phyloP scores from a whole-genome alignment of 1,140 invertebrate genomes.

The Pissodes strobi region DNA sequence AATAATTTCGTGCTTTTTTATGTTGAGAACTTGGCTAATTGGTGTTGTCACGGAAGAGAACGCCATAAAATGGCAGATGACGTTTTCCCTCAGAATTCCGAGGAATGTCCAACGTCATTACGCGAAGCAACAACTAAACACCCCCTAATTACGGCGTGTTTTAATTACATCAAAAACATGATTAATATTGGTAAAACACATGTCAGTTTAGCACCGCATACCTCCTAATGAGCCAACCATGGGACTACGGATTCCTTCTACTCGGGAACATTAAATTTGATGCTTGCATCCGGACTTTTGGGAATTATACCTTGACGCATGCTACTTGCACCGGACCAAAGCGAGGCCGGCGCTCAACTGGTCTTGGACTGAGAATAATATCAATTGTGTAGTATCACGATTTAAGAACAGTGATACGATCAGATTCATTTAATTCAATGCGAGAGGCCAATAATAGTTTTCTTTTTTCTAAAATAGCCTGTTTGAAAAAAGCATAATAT shows the following conservation, averaged over 20 bases:
- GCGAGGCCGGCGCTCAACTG: no score
- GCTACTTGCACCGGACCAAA: no score
- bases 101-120: constrained; percentile 41
- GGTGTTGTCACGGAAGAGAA: background rate
- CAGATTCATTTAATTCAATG: no score
- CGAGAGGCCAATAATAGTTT: no score
- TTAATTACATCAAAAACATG: constrained; percentile 53
- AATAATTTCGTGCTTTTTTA: no score
- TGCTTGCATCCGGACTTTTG: constrained; percentile 49
- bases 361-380: no score
- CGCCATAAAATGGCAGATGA: constrained; percentile 16
- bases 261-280: constrained; percentile 49
- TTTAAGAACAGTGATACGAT: no score
- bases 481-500: no score
- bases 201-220: constrained; percentile 56
- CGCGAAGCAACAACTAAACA: constrained; percentile 48
- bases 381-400: no score
- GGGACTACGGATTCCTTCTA: constrained; percentile 44
- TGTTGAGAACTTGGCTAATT: no score
- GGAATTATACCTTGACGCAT: constrained; percentile 23
- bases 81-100: constrained; percentile 4
- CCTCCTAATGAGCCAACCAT: constrained; percentile 54
- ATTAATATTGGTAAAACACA: constrained; percentile 55
- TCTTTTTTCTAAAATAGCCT: no score
- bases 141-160: constrained; percentile 50